Base-by-base conservation (phyloP, 2,888 invertebrate genomes). In the Dryobota labecula region DNA sequence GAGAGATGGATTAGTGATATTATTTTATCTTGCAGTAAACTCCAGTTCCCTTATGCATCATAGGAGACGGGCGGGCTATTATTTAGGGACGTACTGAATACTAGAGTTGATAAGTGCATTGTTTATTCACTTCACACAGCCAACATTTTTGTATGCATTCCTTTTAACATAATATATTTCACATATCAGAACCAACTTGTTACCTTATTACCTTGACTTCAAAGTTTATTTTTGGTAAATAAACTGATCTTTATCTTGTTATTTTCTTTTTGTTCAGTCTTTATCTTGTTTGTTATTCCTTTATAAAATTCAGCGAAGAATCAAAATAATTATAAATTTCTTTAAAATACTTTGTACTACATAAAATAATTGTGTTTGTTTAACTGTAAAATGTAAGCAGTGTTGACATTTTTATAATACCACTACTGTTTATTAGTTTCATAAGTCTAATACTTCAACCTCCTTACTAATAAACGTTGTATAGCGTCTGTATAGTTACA, bases 391-490 rank as follows among this genome's bases (percentile, higher is more conserved):
- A 33, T 33, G 18, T 61, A 33, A 41, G 4, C 24, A 33, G 4
- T 49, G n/a, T 70, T 58, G 36, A 58, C 11, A 36, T 53, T 20
- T 65, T 41, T 9, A 33, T 45, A 53, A 47, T 58, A 36, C 3
- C 1, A 6, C 0, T 27, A 47, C 18, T 47, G 18, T 13, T 71
- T 47, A 24, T 18, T 62, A n/a, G 20, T 65, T 51, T 24, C 5
- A 24, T 36, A 56, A 38, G n/a, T 15, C 9, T 62, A 57, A 57
- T 51, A 30, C 13, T 64, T 27, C 38, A n/a, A n/a, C n/a, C n/a
- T n/a, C n/a, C n/a, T n/a, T n/a, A n/a, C n/a, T n/a, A n/a, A n/a
- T n/a, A n/a, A n/a, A n/a, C n/a, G n/a, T n/a, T n/a, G n/a, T n/a
- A n/a, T n/a, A n/a, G n/a, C n/a, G n/a, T n/a, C n/a, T n/a, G n/a